phyloP scores from a whole-genome alignment of 2,113 vertebrate genomes.

The Brevimyrus niger region DNA sequence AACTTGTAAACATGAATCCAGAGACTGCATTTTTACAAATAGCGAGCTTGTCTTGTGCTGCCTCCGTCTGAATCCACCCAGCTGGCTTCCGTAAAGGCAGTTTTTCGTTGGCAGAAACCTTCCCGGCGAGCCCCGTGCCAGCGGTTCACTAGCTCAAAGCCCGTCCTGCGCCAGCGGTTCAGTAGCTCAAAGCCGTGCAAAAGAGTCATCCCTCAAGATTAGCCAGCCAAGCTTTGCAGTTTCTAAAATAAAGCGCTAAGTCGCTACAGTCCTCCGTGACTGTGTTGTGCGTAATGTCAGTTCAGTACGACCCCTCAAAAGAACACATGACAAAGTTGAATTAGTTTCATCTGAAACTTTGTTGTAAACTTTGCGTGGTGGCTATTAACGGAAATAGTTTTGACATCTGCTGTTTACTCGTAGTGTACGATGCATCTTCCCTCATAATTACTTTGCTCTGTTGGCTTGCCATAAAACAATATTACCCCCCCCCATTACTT shows the following conservation, averaged over 20 bases:
- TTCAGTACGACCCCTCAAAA: not conserved
- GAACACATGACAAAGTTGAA: not conserved
- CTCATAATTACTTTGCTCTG: conserved; percentile 14
- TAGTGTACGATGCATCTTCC: not conserved
- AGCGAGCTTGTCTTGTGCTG: not conserved
- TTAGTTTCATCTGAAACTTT: not conserved
- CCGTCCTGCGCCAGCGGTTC: not conserved
- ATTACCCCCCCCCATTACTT: not conserved
- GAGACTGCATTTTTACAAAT: not conserved
- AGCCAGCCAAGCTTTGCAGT: not conserved
- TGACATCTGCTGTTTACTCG: conserved; percentile 14
- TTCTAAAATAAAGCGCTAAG: not conserved
- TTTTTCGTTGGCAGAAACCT: not conserved
- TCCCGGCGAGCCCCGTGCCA: not conserved
- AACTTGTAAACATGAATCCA: conserved; percentile 4
- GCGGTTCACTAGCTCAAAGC: not conserved
- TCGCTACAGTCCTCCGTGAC: not conserved
- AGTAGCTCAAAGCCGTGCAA: not conserved
- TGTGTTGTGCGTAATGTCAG: not conserved
- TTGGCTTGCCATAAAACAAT: not conserved
- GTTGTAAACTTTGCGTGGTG: not conserved
- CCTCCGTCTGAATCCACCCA: not conserved
- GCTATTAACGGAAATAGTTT: not conserved
- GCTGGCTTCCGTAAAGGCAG: not conserved
- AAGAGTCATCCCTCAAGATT: not conserved